Evolutionary conservation across 2,888 invertebrate genomes (phyloP).

Genomic region (Epirrhoe tristata): DNA sequence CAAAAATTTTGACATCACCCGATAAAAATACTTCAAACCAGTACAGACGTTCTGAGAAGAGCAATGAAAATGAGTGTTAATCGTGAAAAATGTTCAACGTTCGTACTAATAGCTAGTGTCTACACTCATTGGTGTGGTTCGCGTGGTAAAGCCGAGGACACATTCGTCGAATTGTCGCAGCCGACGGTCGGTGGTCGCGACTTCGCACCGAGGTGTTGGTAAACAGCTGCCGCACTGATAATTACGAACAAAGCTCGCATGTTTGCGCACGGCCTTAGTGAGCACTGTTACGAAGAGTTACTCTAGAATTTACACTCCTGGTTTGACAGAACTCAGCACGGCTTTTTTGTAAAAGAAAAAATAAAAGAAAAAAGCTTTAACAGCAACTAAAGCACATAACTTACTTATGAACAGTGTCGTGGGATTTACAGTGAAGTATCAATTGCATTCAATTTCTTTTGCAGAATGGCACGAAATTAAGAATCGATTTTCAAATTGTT

Average conservation of each 20-base stretch:
- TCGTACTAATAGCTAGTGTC: conserved; percentile 58
- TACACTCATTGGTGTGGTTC: conserved; percentile 56
- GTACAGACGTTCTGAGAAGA: conserved; percentile 43
- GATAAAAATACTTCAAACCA: conserved; percentile 31
- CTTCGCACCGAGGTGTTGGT: conserved; percentile 80
- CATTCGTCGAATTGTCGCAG: conserved; percentile 78
- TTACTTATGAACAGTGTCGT: too few relatives aligned
- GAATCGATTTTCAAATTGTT: conserved; percentile 31
- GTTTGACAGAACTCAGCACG: conserved; percentile 3
- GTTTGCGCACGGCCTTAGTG: conserved; percentile 71
- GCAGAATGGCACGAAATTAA: neutral
- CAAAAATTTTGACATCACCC: conserved; percentile 7
- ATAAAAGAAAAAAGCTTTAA: neutral
- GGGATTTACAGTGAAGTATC: too few relatives aligned
- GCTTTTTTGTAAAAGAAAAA: neutral
- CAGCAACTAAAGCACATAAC: neutral
- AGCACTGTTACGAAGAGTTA: conserved; percentile 54
- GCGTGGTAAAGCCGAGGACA: conserved; percentile 52
- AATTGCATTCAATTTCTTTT: too few relatives aligned
- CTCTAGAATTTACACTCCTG: conserved; percentile 57
- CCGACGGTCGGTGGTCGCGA: conserved; percentile 81
- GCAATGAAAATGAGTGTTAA: conserved; percentile 52
- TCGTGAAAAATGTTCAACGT: conserved; percentile 64
- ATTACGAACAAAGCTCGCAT: conserved; percentile 79
- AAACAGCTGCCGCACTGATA: conserved; percentile 80